Evolutionary conservation across 2,113 vertebrate genomes (phyloP).

Genomic region (Chrysochloris asiatica): DNA sequence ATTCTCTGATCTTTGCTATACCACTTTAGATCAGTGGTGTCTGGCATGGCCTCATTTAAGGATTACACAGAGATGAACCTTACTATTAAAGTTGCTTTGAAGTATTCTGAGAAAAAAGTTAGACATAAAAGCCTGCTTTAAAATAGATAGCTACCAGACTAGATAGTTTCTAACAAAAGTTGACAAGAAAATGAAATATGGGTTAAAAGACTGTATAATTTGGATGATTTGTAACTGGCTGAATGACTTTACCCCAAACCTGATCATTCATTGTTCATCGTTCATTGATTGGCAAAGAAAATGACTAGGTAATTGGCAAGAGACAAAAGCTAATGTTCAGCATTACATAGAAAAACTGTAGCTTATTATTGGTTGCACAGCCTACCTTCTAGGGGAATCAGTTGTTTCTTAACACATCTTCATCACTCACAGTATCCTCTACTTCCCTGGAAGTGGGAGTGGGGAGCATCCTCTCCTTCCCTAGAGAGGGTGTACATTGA

Average conservation of each 20-base stretch:
- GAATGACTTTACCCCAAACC: slow-evolving; percentile 24
- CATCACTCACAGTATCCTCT: not conserved
- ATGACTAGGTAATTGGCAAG: slow-evolving; percentile 12
- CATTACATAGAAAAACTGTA: not conserved
- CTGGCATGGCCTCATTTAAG: slow-evolving; percentile 48
- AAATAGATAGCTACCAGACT: slow-evolving; percentile 58
- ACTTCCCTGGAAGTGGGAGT: not conserved
- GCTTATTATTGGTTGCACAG: not conserved
- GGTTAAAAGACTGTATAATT: slow-evolving; percentile 32
- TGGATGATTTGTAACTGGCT: slow-evolving; percentile 55
- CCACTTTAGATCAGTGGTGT: slow-evolving; percentile 14
- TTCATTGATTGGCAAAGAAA: slow-evolving; percentile 45
- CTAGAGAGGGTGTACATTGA: not conserved
- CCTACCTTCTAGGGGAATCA: not conserved
- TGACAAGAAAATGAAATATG: slow-evolving; percentile 60
- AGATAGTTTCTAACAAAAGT: slow-evolving; percentile 37
- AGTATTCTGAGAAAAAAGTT: slow-evolving; percentile 50
- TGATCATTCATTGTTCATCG: slow-evolving; percentile 52
- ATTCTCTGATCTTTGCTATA: slow-evolving; percentile 58
- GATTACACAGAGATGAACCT: slow-evolving; percentile 23
- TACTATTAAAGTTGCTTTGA: slow-evolving; percentile 55
- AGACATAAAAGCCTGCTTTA: slow-evolving; percentile 56
- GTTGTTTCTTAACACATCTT: not conserved
- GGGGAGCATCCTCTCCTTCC: too few species aligned
- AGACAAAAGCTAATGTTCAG: not conserved